Conservation (phyloP, 2,888 invertebrate species). For the Volucella inanis region DNA sequence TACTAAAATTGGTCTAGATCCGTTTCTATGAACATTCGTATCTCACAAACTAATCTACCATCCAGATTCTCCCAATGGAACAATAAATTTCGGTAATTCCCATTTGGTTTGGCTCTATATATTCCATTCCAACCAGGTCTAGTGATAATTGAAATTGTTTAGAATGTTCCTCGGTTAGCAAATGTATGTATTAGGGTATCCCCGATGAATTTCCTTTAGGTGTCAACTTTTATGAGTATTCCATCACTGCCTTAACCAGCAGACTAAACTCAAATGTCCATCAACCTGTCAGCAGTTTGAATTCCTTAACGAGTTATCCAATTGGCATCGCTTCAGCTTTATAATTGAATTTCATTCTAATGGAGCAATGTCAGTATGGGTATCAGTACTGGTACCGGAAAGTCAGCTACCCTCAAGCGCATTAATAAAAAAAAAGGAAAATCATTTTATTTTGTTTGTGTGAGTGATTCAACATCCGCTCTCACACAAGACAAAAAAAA, state of each 20-base stretch:
- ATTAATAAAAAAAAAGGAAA: constrained; percentile 9
- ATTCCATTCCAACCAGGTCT: background rate
- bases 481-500: constrained; percentile 47
- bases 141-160: constrained; percentile 62
- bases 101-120: background rate
- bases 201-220: background rate
- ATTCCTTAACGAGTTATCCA: constrained; percentile 64
- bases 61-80: constrained; percentile 31
- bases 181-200: too few species aligned
- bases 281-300: constrained; percentile 62
- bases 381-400: background rate
- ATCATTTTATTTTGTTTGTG: constrained; percentile 30
- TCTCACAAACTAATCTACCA: constrained; percentile 24
- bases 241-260: background rate
- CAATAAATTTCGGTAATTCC: constrained; percentile 57
- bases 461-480: constrained; percentile 31
- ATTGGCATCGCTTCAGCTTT: constrained; percentile 57
- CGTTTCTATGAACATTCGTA: too few species aligned
- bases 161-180: constrained; percentile 16
- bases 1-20: background rate
- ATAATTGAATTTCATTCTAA: constrained; percentile 61
- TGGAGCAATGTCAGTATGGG: background rate
- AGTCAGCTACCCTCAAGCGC: constrained; percentile 29
- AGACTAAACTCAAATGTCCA: constrained; percentile 35
- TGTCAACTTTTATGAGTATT: constrained; percentile 17